Conservation (phyloP, 2,113 vertebrate genomes). For the Oryzias curvinotus region DNA sequence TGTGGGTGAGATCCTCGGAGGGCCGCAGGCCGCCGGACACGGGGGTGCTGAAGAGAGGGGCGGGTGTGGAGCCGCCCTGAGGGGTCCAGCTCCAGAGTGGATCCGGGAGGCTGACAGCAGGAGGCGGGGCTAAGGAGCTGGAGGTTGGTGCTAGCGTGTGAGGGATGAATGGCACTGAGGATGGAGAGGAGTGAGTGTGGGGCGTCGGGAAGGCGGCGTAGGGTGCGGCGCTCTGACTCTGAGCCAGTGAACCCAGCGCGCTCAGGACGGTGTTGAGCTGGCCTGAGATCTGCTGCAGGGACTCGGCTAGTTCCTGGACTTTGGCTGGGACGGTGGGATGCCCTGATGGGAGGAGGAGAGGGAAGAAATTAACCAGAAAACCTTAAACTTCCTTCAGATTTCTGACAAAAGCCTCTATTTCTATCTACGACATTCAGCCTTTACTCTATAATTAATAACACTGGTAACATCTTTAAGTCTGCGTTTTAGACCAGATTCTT, state of each 20-base stretch:
- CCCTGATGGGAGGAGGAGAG: not conserved
- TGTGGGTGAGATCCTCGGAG: slow-evolving; percentile 73
- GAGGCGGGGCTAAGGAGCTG: slow-evolving; percentile 10
- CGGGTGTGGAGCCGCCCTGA: not conserved
- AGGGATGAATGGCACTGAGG: slow-evolving; percentile 7
- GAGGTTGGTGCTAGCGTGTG: slow-evolving; percentile 15
- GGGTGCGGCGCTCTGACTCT: slow-evolving; percentile 23
- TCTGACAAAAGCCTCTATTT: too few species aligned
- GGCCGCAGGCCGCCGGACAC: slow-evolving; percentile 35
- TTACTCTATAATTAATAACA: too few species aligned
- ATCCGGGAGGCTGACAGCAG: not conserved
- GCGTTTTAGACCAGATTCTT: too few species aligned
- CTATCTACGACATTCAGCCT: too few species aligned
- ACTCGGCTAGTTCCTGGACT: slow-evolving; percentile 80
- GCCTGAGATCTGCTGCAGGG: slow-evolving; percentile 82
- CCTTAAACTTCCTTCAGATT: too few species aligned
- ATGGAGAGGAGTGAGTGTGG: slow-evolving; percentile 5
- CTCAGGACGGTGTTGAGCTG: slow-evolving; percentile 83
- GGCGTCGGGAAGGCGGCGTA: slow-evolving; percentile 52
- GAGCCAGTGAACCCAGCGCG: slow-evolving; percentile 73
- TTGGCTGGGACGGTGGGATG: slow-evolving; percentile 67
- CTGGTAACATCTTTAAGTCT: too few species aligned
- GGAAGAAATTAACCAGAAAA: not conserved
- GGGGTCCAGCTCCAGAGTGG: slow-evolving; percentile 66
- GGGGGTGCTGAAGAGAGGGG: slow-evolving; percentile 38